Evolutionary conservation across 2,113 vertebrate species (phyloP).

Genomic region (Ceyx melanurus): DNA sequence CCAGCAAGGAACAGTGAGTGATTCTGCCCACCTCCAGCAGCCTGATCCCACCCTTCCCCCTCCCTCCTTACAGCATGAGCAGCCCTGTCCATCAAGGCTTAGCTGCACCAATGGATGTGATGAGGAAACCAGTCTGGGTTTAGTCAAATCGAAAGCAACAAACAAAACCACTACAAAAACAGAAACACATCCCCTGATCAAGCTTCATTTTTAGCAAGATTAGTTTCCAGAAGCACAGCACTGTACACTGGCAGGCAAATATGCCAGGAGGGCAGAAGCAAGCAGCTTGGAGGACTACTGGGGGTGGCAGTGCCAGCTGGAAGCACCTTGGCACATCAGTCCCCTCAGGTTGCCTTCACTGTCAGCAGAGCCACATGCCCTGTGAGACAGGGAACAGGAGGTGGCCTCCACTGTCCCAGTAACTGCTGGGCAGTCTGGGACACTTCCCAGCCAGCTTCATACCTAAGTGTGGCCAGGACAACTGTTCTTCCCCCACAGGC

Average conservation of each 20-base stretch:
- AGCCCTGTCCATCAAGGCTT: neutral
- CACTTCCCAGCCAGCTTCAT: neutral
- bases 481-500: neutral
- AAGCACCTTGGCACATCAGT: neutral
- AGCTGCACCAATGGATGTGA: rapidly evolving
- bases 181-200: neutral
- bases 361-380: neutral
- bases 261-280: neutral
- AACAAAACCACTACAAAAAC: neutral
- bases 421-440: neutral
- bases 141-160: neutral
- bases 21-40: neutral
- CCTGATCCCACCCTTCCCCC: neutral
- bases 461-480: rapidly evolving
- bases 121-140: neutral
- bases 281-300: neutral
- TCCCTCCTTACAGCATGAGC: neutral
- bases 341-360: neutral
- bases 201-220: neutral
- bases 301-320: neutral
- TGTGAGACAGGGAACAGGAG: neutral
- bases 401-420: rapidly evolving
- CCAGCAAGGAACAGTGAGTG: rapidly evolving
- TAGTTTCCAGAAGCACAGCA: neutral
- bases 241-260: rapidly evolving